phyloP scores from a whole-genome alignment of 2,888 invertebrate species.

The Fragum sueziense region DNA sequence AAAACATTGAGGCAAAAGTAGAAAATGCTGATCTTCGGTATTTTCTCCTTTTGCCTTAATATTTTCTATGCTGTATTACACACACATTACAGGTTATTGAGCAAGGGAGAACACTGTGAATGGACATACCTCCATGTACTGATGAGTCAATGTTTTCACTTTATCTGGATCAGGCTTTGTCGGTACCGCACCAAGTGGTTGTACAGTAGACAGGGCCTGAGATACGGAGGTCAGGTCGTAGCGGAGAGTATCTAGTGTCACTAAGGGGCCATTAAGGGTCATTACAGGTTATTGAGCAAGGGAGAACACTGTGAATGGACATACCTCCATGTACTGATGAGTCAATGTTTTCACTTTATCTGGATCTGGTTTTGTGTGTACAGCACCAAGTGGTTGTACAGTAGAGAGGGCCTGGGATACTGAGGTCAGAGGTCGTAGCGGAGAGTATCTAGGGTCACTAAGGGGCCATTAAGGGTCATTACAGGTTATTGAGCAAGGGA shows the following conservation, averaged over 20 bases:
- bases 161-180: neutral
- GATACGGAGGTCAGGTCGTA: conserved; percentile 23
- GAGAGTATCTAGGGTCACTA: neutral
- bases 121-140: conserved; percentile 38
- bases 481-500: too few relatives aligned
- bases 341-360: conserved; percentile 17
- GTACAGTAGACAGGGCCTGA: conserved; percentile 46
- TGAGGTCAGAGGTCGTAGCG: conserved; percentile 13
- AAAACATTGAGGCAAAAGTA: too few relatives aligned
- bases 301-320: too few relatives aligned
- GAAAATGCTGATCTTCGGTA: too few relatives aligned
- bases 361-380: neutral
- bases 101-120: too few relatives aligned
- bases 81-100: too few relatives aligned
- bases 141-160: conserved; percentile 28
- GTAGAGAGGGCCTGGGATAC: conserved; percentile 45
- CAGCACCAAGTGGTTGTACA: conserved; percentile 30
- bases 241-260: too few relatives aligned
- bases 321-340: conserved; percentile 43
- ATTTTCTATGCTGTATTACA: too few relatives aligned
- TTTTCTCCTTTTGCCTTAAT: too few relatives aligned
- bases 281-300: too few relatives aligned
- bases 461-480: too few relatives aligned
- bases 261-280: too few relatives aligned
- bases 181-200: conserved; percentile 19